Base-by-base conservation (phyloP, 2,113 vertebrate genomes). In the Colistium nudipinnis region DNA sequence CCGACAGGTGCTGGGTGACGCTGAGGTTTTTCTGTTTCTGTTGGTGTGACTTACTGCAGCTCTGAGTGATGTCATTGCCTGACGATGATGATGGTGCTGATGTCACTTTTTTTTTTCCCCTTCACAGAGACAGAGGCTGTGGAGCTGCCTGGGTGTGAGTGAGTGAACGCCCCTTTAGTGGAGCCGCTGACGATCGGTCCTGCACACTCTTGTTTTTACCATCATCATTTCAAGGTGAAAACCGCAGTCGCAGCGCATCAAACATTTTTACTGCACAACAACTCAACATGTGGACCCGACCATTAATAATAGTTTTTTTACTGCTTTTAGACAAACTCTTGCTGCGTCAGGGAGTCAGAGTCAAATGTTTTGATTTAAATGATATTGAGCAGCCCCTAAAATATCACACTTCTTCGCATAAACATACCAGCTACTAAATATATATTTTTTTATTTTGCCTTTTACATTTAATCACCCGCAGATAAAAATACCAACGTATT, bases 141-240 rank as follows among this genome's bases (percentile, higher is more conserved):
- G 38, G 13, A 63, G 60, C 76, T 78, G 70, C 79, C 63, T 48
- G 88, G 81, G 78, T 88, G 84, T 85, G 80, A 91, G 71, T 62
- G 36, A 81, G 24, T 81, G 60, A n/a, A n/a, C n/a, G n/a, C n/a
- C 81, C 85, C 73, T 71, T 78, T 85, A 61, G 82, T 78, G 80
- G 77, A 87, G 71, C 74, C 66, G 55, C 70, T 68, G 61, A 72
- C 27, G 14, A 80, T 31, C 71, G 54, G 49, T 52, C 52, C 74
- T 62, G 48, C 53, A 47, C 48, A 71, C 55, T 73, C 62, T n/a
- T 25, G 38, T 76, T 82, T 74, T 17, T 28, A 66, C 45, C 52
- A 62, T 84, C 80, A 64, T 52, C 27, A 57, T 71, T 88, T 87
- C 33, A 81, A 87, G 85, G 87, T 89, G 76, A 77, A 64, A 25